These are phyloP conservation scores for Kryphioiulus occultus DNA, from an alignment of 2,888 invertebrate species.

Conservation along the genomic window DNA sequence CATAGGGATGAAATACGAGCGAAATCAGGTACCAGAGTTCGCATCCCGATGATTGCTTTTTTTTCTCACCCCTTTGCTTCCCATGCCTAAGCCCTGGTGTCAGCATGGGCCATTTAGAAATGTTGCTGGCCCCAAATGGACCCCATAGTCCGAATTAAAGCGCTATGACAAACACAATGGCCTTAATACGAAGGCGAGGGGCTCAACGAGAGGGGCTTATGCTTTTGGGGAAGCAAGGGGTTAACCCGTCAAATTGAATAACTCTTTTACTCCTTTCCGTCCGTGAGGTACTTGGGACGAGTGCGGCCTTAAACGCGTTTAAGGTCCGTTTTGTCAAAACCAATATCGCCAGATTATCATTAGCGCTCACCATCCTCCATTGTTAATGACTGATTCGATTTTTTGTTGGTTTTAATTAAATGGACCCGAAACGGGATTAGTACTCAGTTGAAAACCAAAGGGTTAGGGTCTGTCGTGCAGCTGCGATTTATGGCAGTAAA, in stretches of 20 bases:
- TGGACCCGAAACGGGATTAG: neutral
- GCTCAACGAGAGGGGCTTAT: neutral
- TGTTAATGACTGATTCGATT: neutral
- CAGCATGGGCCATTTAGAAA: conserved; percentile 19
- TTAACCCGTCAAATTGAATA: conserved; percentile 15
- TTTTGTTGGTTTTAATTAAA: conserved; percentile 35
- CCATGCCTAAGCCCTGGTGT: neutral
- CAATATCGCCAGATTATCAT: conserved; percentile 20
- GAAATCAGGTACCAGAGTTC: neutral
- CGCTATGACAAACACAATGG: conserved; percentile 7
- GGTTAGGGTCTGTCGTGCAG: neutral
- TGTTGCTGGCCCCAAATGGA: neutral
- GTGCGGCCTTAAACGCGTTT: neutral
- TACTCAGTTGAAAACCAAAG: neutral
- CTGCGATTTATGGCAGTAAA: neutral
- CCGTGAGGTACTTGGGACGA: conserved; percentile 7
- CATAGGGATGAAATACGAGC: neutral
- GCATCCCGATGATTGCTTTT: conserved; percentile 11
- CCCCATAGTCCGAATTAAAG: conserved; percentile 31
- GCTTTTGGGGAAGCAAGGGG: neutral
- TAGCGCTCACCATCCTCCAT: neutral
- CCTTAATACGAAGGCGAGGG: neutral
- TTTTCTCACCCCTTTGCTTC: conserved; percentile 29
- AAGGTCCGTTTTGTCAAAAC: conserved; percentile 1
- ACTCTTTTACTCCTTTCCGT: neutral